Evolutionary conservation across 2,113 vertebrate genomes (phyloP), one percentile per base, ranked within the genome.

Genomic region (Megatriorchis doriae): DNA sequence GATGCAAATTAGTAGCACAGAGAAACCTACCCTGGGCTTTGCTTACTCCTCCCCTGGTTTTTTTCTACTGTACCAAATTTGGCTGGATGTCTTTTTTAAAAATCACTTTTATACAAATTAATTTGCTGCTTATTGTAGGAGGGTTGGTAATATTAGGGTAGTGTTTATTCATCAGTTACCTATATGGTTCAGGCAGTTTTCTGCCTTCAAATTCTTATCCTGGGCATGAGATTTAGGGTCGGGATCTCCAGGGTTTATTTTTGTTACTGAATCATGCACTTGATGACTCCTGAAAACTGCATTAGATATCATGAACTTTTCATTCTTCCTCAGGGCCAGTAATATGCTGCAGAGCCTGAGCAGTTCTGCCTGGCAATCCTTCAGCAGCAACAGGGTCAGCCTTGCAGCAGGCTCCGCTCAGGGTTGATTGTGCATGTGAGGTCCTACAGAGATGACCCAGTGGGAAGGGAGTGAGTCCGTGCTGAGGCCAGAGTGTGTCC

Each of bases 401-500:
- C 79, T 52, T 32, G 53, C 32, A 38, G 52, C 20, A 18, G 42
- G 56, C 32, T 81, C 27, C 0, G 3, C 12, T 13, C 6, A 0
- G 52, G 68, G 34, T 10, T 10, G 4, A 7, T 7, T 1, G 6
- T 4, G 11, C 20, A 4, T 3, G 9, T 17, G 42, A 26, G n/a
- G 38, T 52, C 40, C 81, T 52, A 7, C 45, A 23, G 80, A 43
- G 43, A 1, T 47, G 56, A 14, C 23, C 84, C 43, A 17, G 19
- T 7, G 61, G 71, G 74, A n/a, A 86, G 40, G 71, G 25, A 77
- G 8, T 0, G 6, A 42, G 48, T 29, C 22, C 1, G 2, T 40
- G 38, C 6, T 8, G 45, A 13, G 81, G 23, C n/a, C 55, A 4
- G 22, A 6, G 7, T 1, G 14, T 1, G 6, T 48, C 52, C 2